Evolutionary conservation across 2,797 vertebrate species (phyloP).

Genomic region (Danio aesculapii): DNA sequence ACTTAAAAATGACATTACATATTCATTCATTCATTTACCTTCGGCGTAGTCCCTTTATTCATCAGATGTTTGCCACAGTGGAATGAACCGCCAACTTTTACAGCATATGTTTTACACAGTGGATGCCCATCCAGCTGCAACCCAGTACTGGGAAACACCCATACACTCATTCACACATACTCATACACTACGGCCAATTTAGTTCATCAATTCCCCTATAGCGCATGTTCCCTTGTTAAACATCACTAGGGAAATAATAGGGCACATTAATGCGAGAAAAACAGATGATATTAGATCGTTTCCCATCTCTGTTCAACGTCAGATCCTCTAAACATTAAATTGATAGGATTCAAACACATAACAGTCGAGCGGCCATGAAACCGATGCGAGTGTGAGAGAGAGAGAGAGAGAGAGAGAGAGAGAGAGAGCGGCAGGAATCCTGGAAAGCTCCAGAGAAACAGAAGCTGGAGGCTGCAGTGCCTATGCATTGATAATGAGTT

Average conservation of each 20-base stretch:
- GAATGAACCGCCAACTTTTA: no score
- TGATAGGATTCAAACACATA: slow-evolving; percentile 57
- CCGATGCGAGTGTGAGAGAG: not conserved
- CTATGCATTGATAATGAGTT: slow-evolving; percentile 71
- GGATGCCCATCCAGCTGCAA: no score
- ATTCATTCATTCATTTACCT: no score
- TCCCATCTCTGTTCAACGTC: slow-evolving; percentile 26
- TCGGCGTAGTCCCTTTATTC: no score
- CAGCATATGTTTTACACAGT: no score
- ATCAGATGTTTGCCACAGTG: no score
- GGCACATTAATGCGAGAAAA: slow-evolving; percentile 35
- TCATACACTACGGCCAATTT: no score
- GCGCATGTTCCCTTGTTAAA: no score
- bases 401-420: slow-evolving; percentile 6
- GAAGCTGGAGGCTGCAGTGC: slow-evolving; percentile 52
- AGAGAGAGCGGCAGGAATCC: slow-evolving; percentile 47
- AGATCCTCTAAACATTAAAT: slow-evolving; percentile 35
- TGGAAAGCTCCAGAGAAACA: slow-evolving; percentile 58
- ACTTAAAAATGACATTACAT: no score
- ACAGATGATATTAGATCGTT: slow-evolving; percentile 37
- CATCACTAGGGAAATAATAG: not conserved
- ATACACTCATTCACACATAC: no score
- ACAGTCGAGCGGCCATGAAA: slow-evolving; percentile 41
- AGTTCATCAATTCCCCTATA: no score
- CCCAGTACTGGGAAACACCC: no score